These are phyloP conservation scores for Empidonax traillii DNA, from an alignment of 2,113 vertebrate species.

Conservation along the genomic window DNA sequence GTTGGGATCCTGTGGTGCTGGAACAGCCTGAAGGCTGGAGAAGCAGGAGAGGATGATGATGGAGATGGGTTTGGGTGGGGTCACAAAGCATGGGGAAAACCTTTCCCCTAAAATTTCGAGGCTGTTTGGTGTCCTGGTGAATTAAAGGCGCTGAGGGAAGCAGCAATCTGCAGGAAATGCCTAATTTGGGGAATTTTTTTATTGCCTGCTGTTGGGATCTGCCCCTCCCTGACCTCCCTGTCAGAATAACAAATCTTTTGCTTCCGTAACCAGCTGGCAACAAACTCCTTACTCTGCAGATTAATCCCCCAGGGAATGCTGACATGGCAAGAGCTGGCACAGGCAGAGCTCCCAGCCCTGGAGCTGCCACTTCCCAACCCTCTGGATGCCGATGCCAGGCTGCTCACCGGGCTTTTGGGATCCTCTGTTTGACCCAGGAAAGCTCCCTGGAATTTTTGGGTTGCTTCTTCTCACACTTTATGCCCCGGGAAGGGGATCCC, in stretches of 20 bases:
- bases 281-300: background rate
- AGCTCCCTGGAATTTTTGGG: background rate
- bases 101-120: background rate
- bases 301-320: background rate
- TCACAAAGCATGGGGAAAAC: background rate
- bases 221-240: background rate
- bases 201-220: background rate
- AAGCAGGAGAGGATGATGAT: background rate
- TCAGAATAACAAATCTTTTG: background rate
- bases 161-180: background rate
- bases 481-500: background rate
- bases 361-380: background rate
- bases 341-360: background rate
- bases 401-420: background rate
- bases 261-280: background rate
- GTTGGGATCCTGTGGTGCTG: background rate
- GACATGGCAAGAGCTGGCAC: background rate
- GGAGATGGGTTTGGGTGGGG: background rate
- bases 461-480: background rate
- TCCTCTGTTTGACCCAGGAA: background rate
- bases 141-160: background rate
- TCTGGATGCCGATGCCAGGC: background rate
- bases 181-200: background rate
- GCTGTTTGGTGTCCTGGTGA: background rate
- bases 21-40: background rate